Percentiles rank a stretch among this genome's conserved stretches.
Evolutionary conservation across 1,140 invertebrate species (phyloP).

Genomic region (Drosophila lacteicornis): DNA sequence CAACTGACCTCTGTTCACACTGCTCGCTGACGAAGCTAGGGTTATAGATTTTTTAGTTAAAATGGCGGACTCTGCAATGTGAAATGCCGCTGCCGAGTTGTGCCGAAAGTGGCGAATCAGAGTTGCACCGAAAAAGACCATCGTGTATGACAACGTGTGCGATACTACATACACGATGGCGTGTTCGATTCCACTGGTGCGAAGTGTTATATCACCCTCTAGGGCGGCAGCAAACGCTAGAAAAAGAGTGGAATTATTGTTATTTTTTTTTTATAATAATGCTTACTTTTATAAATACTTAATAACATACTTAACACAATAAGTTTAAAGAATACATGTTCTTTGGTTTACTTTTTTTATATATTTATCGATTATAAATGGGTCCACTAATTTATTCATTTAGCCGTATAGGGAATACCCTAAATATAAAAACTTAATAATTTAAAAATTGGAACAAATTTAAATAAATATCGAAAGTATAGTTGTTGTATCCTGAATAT

Average conservation of each 20-base stretch:
- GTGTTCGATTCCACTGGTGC: conserved; percentile 15
- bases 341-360: not conserved
- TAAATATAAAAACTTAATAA: too few species aligned
- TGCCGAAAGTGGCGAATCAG: conserved; percentile 75
- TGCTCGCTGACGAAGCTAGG: conserved; percentile 59
- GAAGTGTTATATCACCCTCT: conserved; percentile 32
- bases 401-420: too few species aligned
- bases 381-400: too few species aligned
- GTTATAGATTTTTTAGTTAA: conserved; percentile 80
- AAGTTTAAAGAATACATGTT: too few species aligned
- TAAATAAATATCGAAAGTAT: too few species aligned
- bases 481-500: too few species aligned
- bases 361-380: not conserved
- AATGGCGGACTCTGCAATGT: conserved; percentile 73
- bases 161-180: conserved; percentile 54
- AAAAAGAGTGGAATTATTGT: too few species aligned
- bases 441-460: too few species aligned
- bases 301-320: not conserved
- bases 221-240: conserved; percentile 10
- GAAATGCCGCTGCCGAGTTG: conserved; percentile 62
- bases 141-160: conserved; percentile 64
- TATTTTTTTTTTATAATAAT: not conserved
- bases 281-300: too few species aligned
- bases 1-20: conserved; percentile 72
- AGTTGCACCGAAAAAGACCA: conserved; percentile 76